These are phyloP conservation scores for Acleris emargana DNA, from an alignment of 2,888 invertebrate species.

Conservation along the genomic window DNA sequence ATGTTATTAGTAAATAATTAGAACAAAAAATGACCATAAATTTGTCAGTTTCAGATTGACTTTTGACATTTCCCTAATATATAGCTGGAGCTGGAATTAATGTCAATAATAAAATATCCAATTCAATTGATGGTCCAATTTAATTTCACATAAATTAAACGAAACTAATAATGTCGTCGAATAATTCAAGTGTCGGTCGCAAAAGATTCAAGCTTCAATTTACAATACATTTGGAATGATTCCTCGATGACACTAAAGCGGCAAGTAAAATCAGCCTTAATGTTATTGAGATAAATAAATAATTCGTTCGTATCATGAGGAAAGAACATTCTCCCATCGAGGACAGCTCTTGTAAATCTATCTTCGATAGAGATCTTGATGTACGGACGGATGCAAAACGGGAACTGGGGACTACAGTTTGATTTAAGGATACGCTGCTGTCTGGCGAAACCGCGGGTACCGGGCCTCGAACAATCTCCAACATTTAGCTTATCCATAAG, in stretches of 20 bases:
- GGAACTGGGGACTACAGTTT: constrained; percentile 66
- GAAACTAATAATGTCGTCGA: constrained; percentile 43
- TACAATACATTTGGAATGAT: constrained; percentile 32
- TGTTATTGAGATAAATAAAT: constrained; percentile 63
- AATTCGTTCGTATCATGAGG: constrained; percentile 67
- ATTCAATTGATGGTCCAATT: constrained; percentile 9
- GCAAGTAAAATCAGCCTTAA: constrained; percentile 49
- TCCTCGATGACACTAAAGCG: constrained; percentile 19
- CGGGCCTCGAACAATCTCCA: constrained; percentile 55
- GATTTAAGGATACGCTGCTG: constrained; percentile 73
- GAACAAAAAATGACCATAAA: not conserved
- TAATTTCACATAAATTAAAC: constrained; percentile 31
- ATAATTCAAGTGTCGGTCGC: constrained; percentile 40
- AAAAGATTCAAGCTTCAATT: constrained; percentile 27
- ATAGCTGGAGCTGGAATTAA: too few species aligned
- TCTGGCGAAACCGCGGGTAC: constrained; percentile 53
- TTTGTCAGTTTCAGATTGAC: not conserved
- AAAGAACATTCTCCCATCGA: constrained; percentile 63
- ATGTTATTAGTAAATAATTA: constrained; percentile 16
- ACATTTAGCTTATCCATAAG: constrained; percentile 62
- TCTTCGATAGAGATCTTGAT: constrained; percentile 82
- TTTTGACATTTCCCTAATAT: too few species aligned
- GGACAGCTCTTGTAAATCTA: constrained; percentile 81
- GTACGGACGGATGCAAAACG: constrained; percentile 82
- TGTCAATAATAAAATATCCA: constrained; percentile 5